phyloP scores from a whole-genome alignment of 2,113 vertebrate species.

The Aptenodytes forsteri region DNA sequence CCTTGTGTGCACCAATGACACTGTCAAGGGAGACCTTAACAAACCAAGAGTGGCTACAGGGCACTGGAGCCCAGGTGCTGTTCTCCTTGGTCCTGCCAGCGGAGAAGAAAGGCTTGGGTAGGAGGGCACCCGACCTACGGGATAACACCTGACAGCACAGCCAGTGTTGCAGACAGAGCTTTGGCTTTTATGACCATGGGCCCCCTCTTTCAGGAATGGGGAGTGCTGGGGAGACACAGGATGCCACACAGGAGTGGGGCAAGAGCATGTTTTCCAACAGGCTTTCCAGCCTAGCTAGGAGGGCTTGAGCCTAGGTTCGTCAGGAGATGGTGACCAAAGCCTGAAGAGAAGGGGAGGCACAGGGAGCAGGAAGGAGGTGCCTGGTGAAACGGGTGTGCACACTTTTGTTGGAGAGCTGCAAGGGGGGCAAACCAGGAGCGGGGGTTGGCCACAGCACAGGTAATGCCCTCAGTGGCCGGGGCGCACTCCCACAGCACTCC shows the following conservation, averaged over 20 bases:
- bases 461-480: neutral
- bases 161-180: neutral
- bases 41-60: neutral
- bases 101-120: neutral
- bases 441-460: neutral
- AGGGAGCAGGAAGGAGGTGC: neutral
- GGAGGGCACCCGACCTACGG: accelerated
- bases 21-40: neutral
- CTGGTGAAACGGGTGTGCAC: neutral
- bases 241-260: neutral
- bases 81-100: neutral
- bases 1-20: neutral
- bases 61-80: neutral
- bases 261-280: neutral
- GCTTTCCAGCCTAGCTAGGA: neutral
- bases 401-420: neutral
- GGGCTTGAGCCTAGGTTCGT: neutral
- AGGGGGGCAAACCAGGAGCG: neutral
- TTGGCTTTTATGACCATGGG: neutral
- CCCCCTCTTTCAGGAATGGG: neutral
- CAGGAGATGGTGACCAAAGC: neutral
- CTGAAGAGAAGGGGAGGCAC: neutral
- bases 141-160: neutral
- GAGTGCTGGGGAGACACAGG: neutral
- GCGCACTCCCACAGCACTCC: too few relatives aligned